Percentiles rank a stretch among this genome's conserved stretches.
phyloP scores from a whole-genome alignment of 2,113 vertebrate species.

The Alexandromys fortis region DNA sequence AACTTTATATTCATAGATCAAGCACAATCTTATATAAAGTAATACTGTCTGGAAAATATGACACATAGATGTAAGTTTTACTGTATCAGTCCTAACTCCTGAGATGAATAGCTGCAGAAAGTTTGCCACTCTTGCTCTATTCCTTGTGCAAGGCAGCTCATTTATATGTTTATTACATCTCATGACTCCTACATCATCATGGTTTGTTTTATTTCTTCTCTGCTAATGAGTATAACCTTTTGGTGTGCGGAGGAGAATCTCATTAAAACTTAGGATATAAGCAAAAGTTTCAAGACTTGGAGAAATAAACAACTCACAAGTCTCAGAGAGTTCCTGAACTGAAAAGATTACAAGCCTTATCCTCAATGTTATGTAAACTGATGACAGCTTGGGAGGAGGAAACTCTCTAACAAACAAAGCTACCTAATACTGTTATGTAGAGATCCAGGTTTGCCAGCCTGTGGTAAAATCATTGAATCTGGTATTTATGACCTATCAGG shows the following conservation, averaged over 20 bases:
- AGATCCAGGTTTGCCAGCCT: neutral
- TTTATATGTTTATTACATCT: no score
- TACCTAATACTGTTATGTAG: neutral
- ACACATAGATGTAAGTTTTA: neutral
- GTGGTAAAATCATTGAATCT: neutral
- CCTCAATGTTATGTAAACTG: neutral
- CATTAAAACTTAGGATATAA: neutral
- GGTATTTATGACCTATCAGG: neutral
- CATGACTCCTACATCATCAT: neutral
- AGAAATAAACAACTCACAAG: neutral
- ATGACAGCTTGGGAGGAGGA: neutral
- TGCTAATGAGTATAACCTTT: neutral
- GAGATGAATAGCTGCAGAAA: neutral
- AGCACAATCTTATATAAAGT: neutral
- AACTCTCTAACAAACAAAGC: neutral
- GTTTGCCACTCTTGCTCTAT: neutral
- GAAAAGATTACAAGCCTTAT: neutral
- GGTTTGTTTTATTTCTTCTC: neutral
- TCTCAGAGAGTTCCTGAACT: neutral
- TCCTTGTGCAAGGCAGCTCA: fast-evolving
- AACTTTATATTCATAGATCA: neutral
- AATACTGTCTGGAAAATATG: neutral
- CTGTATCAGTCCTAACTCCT: neutral
- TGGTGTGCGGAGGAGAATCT: neutral
- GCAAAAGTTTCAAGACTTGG: neutral